Evolutionary conservation across 37 sponge, comb jelly and placozoan genomes (phyloP).

Genomic region (Crambe crambe): DNA sequence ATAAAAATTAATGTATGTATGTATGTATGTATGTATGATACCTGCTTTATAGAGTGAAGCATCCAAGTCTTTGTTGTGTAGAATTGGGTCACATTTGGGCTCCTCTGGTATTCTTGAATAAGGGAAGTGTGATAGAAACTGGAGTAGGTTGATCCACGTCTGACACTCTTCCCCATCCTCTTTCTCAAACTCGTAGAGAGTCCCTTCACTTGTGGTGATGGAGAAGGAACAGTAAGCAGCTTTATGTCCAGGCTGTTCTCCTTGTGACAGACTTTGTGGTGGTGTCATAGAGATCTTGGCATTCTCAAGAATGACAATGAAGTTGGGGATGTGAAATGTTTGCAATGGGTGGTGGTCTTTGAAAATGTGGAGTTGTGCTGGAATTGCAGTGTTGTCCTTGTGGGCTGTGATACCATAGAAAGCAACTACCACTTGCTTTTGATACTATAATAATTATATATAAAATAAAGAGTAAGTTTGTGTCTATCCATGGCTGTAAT

Average conservation of each 20-base stretch:
- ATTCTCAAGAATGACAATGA: neutral
- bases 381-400: neutral
- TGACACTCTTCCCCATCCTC: constrained; percentile 10
- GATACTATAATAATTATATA: too few species aligned
- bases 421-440: constrained; percentile 13
- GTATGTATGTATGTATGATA: too few species aligned
- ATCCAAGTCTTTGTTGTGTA: constrained; percentile 25
- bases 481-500: too few species aligned
- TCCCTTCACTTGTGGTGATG: constrained; percentile 5
- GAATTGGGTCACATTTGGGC: constrained; percentile 44
- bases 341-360: constrained; percentile 1
- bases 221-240: neutral
- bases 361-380: constrained; percentile 21
- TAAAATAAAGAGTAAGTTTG: neutral
- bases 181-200: constrained; percentile 20
- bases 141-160: constrained; percentile 40
- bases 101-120: constrained; percentile 61
- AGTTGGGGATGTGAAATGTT: neutral
- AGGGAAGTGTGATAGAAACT: constrained; percentile 50
- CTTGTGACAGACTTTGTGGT: too few species aligned
- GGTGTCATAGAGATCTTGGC: neutral
- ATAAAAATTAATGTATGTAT: neutral
- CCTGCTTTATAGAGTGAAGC: constrained; percentile 49
- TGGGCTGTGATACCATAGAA: neutral
- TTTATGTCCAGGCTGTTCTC: neutral